Percentiles rank a stretch among this genome's conserved stretches.
Conservation (phyloP, 2,797 vertebrate species). For the Hirundo rustica region DNA sequence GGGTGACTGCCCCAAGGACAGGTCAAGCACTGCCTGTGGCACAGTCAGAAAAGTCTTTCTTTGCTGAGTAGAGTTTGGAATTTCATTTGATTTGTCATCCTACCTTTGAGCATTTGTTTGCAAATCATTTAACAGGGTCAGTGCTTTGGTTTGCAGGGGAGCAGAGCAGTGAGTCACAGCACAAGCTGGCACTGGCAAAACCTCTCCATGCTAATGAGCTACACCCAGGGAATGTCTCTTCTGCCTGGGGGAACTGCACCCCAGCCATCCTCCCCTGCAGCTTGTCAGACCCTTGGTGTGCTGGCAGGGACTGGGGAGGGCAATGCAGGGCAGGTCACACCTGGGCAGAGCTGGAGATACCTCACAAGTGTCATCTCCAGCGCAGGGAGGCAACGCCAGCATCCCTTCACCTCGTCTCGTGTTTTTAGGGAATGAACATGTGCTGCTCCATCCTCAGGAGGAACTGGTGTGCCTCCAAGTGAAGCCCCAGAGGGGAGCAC, state of each 20-base stretch:
- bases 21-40: background rate
- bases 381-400: background rate
- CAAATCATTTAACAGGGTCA: background rate
- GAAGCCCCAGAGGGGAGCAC: background rate
- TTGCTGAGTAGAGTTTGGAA: background rate
- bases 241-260: background rate
- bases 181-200: background rate
- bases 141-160: background rate
- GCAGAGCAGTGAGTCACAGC: background rate
- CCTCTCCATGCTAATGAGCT: background rate
- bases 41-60: background rate
- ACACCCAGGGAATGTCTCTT: background rate
- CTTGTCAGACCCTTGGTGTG: background rate
- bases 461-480: background rate
- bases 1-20: background rate
- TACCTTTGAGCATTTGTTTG: background rate
- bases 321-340: background rate
- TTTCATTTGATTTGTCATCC: background rate
- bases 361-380: background rate
- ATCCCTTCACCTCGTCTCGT: accelerated
- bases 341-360: background rate
- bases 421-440: accelerated
- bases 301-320: background rate
- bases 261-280: background rate
- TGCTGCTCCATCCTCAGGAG: background rate